Evolutionary conservation across 1,140 invertebrate genomes (phyloP), one percentile per base, ranked within the genome.

Genomic region (Oedothorax gibbosus): DNA sequence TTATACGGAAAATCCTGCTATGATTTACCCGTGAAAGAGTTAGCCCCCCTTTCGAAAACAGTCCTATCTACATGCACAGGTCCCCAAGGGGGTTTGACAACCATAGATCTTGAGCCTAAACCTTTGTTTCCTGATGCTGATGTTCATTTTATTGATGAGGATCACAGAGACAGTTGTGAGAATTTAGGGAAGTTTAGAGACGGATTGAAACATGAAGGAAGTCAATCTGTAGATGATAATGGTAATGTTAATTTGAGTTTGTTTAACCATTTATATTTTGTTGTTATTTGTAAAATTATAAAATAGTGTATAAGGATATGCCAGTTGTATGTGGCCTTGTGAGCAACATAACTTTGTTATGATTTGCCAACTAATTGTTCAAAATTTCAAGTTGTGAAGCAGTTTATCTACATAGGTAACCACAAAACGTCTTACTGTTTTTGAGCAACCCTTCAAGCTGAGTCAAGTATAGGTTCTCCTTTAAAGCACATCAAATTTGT

Each of bases 41-140:
- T 94, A 8, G 91, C 93, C 51, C 91, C 66, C 89, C 76, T 89
- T 18, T 75, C 84, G 2, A 60, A 91, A 15, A 89, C 89, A 57
- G 91, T 95, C 51, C 90, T 93, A 50, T 92, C 94, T 20, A 93
- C 94, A 62, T 93, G 92, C 87, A 95, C 95, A 11, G 95, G 95
- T 5, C 95, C 95, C 2, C 93, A 94, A 86, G 94, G 94, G 68
- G 95, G 95, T 10, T 91, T 96, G 12, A 94, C 94, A 0, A 93
- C 93, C 14, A 94, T 96, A 10, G 75, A 87, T 66, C 54, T 21
- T 51, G 72, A 62, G 15, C 21, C 66, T 11, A 87, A 82, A 49
- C 87, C 87, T 51, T 82, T 86, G 35, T 92, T 86, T 91, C 92
- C 64, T 77, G 94, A 94, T 83, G 91, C 92, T 62, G 94, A 95